phyloP scores from a whole-genome alignment of 2,888 invertebrate genomes.

The Drosophila colorata region DNA sequence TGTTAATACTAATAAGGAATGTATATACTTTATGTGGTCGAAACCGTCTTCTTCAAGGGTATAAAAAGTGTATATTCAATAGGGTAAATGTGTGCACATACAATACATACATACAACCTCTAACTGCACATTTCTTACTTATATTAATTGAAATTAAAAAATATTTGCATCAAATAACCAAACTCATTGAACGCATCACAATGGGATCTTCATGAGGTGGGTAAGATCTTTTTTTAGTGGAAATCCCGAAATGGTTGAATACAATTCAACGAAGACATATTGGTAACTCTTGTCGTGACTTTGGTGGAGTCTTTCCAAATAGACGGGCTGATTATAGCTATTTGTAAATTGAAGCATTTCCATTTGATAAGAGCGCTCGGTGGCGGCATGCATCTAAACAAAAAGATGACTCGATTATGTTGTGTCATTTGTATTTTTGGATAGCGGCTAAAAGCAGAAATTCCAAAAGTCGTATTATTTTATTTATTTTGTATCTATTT shows the following conservation, averaged over 20 bases:
- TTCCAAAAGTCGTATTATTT: slow-evolving; percentile 51
- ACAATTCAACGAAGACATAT: slow-evolving; percentile 9
- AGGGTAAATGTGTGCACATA: too few species aligned
- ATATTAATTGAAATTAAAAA: too few species aligned
- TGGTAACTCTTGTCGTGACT: slow-evolving; percentile 15
- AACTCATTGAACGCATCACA: background rate
- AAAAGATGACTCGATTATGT: slow-evolving; percentile 54
- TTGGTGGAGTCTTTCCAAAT: slow-evolving; percentile 19
- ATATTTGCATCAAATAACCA: background rate
- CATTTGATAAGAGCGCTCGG: slow-evolving; percentile 57
- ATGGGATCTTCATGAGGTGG: background rate
- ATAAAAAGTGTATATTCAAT: too few species aligned
- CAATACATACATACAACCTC: too few species aligned
- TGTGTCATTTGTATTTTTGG: slow-evolving; percentile 64
- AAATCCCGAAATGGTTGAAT: background rate
- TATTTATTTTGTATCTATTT: slow-evolving; percentile 47
- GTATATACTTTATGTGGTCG: too few species aligned
- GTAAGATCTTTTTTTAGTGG: background rate
- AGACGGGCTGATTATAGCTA: slow-evolving; percentile 7
- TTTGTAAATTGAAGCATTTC: slow-evolving; percentile 65
- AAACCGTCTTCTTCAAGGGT: too few species aligned
- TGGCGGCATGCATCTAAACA: slow-evolving; percentile 46
- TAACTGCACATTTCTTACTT: too few species aligned
- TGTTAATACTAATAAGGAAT: too few species aligned
- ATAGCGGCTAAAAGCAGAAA: slow-evolving; percentile 63